phyloP scores from a whole-genome alignment of 2,113 vertebrate species.

The Cephalopholis sonnerati region DNA sequence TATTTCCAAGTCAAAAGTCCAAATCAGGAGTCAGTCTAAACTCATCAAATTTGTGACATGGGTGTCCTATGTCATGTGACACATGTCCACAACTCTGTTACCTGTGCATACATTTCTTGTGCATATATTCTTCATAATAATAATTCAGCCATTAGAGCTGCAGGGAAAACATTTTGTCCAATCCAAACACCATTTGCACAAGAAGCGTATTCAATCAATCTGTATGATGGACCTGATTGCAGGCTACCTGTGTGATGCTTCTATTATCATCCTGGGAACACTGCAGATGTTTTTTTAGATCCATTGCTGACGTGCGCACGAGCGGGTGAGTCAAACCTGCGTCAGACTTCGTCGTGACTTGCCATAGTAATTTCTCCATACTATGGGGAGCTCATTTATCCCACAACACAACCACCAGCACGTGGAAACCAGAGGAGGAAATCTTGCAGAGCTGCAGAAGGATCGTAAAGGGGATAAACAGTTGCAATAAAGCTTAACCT shows the following conservation, averaged over 20 bases:
- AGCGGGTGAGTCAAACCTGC: constrained; percentile 84
- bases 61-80: no score
- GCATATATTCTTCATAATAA: no score
- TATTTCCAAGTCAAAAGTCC: no score
- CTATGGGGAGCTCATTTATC: constrained; percentile 35
- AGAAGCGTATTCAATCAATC: neutral
- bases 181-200: neutral
- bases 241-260: constrained; percentile 19
- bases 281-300: constrained; percentile 68
- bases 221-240: constrained; percentile 3
- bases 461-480: neutral
- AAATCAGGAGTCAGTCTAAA: no score
- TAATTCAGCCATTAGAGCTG: neutral
- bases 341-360: constrained; percentile 82
- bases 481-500: neutral
- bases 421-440: constrained; percentile 61
- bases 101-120: no score
- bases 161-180: neutral
- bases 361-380: constrained; percentile 73
- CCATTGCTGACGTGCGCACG: constrained; percentile 77
- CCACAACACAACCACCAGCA: constrained; percentile 61
- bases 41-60: no score
- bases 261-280: constrained; percentile 51
- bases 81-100: no score
- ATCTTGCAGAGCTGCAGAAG: constrained; percentile 8